These are phyloP conservation scores for Hemithea aestivaria DNA, from an alignment of 2,888 invertebrate species.

Conservation along the genomic window DNA sequence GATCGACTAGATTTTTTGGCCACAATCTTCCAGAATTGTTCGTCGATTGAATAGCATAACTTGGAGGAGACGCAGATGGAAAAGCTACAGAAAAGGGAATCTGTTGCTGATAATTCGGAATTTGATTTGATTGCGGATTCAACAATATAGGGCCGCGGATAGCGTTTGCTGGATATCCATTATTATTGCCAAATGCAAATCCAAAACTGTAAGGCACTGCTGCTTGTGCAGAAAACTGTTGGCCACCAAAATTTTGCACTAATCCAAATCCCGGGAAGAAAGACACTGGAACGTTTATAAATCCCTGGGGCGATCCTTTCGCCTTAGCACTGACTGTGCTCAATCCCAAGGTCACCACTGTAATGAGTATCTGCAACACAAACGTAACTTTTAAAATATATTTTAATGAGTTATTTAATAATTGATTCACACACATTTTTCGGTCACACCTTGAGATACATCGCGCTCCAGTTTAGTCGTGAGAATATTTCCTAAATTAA, in stretches of 20 bases:
- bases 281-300: too few relatives aligned
- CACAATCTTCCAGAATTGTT: conserved; percentile 7
- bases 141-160: too few relatives aligned
- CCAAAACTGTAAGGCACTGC: conserved; percentile 4
- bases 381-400: conserved; percentile 4
- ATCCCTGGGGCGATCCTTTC: conserved; percentile 11
- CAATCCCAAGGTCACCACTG: conserved; percentile 12
- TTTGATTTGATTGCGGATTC: too few relatives aligned
- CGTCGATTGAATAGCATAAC: neutral
- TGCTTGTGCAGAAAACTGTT: conserved; percentile 3
- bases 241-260: conserved; percentile 3
- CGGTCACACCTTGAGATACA: conserved; percentile 58
- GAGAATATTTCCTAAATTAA: conserved; percentile 51
- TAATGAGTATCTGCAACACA: conserved; percentile 46
- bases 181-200: conserved; percentile 2
- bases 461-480: conserved; percentile 50
- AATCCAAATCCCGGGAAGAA: neutral
- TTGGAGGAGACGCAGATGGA: neutral
- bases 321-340: conserved; percentile 11
- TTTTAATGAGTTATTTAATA: neutral
- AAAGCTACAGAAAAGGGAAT: too few relatives aligned
- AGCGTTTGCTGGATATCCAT: neutral
- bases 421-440: conserved; percentile 8
- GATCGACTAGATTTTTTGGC: conserved; percentile 12
- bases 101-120: too few relatives aligned